Evolutionary conservation across 2,113 vertebrate species (phyloP).

Genomic region (Odobenus rosmarus): DNA sequence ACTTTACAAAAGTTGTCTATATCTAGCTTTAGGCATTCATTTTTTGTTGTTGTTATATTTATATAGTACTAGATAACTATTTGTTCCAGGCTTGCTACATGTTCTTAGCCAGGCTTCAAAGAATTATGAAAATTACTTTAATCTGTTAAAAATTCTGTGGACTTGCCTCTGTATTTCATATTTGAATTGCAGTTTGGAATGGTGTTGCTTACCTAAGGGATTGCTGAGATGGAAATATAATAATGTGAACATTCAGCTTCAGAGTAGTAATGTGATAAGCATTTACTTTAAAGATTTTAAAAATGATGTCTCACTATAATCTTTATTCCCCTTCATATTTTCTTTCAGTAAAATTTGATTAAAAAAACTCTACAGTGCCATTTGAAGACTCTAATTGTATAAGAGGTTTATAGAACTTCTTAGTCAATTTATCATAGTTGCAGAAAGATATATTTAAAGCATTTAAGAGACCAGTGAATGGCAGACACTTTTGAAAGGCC

Average conservation of each 20-base stretch:
- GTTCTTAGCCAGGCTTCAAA: not conserved
- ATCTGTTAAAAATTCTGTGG: not conserved
- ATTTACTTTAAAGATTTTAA: constrained; percentile 10
- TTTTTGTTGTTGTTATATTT: not conserved
- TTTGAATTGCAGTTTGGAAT: constrained; percentile 2
- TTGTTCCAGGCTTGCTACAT: not conserved
- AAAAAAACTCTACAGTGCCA: not conserved
- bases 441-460: not conserved
- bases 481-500: not conserved
- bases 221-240: constrained; percentile 15
- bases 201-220: not conserved
- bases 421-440: constrained; percentile 20
- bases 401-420: constrained; percentile 24
- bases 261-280: constrained; percentile 41
- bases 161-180: not conserved
- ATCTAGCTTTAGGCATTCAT: not conserved
- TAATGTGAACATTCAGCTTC: constrained; percentile 7
- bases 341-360: constrained; percentile 45
- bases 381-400: constrained; percentile 49
- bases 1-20: not conserved
- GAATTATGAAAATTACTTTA: not conserved
- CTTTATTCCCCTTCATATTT: constrained; percentile 22
- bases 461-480: not conserved
- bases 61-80: not conserved
- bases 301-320: constrained; percentile 50